These are phyloP conservation scores for Azemiops feae DNA, from an alignment of 2,113 vertebrate genomes.

Conservation along the genomic window DNA sequence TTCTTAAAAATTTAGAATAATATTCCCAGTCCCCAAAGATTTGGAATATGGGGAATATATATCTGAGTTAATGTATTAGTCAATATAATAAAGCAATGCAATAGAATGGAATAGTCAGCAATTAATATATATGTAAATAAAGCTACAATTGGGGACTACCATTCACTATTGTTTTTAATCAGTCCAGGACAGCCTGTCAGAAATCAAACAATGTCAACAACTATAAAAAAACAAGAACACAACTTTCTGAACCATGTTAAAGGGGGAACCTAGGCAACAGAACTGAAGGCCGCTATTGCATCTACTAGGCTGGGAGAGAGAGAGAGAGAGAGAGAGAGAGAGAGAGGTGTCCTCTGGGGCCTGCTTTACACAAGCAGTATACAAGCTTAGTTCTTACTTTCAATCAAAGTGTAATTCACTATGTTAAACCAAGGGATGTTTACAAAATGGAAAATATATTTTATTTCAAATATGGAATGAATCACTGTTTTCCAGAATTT, in stretches of 20 bases:
- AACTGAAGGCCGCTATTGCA: background rate
- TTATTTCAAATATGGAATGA: background rate
- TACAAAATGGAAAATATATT: background rate
- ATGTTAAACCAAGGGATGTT: background rate
- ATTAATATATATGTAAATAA: too few species aligned
- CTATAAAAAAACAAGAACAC: background rate
- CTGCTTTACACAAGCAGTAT: background rate
- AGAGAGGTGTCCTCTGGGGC: background rate
- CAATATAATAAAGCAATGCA: background rate
- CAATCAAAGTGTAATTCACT: background rate
- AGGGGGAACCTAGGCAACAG: background rate
- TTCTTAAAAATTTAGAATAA: background rate
- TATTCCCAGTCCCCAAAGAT: background rate
- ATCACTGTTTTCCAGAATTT: background rate
- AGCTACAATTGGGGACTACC: too few species aligned
- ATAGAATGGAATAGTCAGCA: too few species aligned
- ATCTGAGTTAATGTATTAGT: too few species aligned
- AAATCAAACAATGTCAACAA: background rate
- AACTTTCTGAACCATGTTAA: background rate
- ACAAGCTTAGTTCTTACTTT: background rate
- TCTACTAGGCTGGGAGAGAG: background rate
- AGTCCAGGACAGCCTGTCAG: background rate
- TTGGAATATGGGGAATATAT: background rate
- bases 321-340: too few species aligned
- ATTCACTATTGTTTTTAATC: too few species aligned